These are phyloP conservation scores for Alcis repandata DNA, from an alignment of 2,888 invertebrate species.

Conservation along the genomic window DNA sequence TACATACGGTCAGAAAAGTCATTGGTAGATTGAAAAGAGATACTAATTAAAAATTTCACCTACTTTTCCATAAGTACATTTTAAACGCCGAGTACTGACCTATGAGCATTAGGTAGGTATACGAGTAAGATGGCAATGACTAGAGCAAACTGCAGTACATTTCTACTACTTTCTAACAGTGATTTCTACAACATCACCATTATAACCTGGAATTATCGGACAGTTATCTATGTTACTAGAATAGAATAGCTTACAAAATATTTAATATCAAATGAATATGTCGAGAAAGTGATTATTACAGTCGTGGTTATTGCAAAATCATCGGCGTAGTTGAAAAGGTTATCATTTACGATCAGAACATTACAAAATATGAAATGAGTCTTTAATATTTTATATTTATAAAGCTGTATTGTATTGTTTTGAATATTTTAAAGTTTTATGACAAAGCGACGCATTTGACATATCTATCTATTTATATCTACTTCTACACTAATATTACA, in stretches of 20 bases:
- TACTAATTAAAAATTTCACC: too few relatives aligned
- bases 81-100: slow-evolving; percentile 7
- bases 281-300: slow-evolving; percentile 34
- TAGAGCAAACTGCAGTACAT: slow-evolving; percentile 31
- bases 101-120: background rate
- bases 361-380: slow-evolving; percentile 9
- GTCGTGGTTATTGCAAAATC: slow-evolving; percentile 39
- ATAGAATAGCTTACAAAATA: slow-evolving; percentile 38
- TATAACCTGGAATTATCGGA: slow-evolving; percentile 23
- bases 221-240: slow-evolving; percentile 24
- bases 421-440: background rate
- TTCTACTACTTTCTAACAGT: slow-evolving; percentile 33
- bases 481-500: too few relatives aligned
- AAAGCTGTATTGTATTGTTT: too few relatives aligned
- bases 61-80: too few relatives aligned
- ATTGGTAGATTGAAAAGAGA: too few relatives aligned
- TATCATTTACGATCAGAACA: slow-evolving; percentile 35
- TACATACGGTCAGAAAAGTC: background rate
- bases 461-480: too few relatives aligned
- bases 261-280: slow-evolving; percentile 28
- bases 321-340: slow-evolving; percentile 37
- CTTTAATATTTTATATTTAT: too few relatives aligned
- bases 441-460: background rate
- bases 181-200: slow-evolving; percentile 30
- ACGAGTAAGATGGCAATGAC: slow-evolving; percentile 28